Conservation (phyloP, 2,888 invertebrate genomes). For the Trisateles emortualis region DNA sequence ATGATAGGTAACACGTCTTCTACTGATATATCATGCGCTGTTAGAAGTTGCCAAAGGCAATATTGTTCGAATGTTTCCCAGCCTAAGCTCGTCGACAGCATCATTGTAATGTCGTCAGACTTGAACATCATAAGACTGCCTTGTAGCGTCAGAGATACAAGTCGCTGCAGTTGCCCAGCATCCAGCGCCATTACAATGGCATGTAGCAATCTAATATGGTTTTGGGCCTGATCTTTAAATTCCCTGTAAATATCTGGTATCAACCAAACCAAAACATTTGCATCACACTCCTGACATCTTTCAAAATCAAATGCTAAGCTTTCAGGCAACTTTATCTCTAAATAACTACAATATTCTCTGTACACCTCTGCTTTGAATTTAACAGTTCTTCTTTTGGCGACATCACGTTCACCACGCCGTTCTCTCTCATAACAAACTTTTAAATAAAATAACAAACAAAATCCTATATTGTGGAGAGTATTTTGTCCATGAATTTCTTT, state of each 20-base stretch:
- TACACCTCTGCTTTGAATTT: constrained; percentile 95
- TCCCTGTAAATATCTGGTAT: constrained; percentile 97
- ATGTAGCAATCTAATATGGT: constrained; percentile 95
- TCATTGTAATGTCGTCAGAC: constrained; percentile 90
- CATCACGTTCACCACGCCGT: constrained; percentile 78
- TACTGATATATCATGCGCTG: constrained; percentile 97
- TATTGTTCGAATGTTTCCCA: constrained; percentile 99
- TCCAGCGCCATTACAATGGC: constrained; percentile 97
- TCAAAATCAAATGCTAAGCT: constrained; percentile 94
- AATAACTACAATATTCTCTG: constrained; percentile 94
- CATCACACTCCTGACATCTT: constrained; percentile 95
- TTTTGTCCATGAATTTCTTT: constrained; percentile 91
- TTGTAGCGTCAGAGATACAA: constrained; percentile 96
- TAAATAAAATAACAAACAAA: constrained; percentile 95
- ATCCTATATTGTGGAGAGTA: constrained; percentile 92
- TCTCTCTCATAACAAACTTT: constrained; percentile 90
- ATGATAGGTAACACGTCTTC: constrained; percentile 93
- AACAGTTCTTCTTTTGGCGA: constrained; percentile 84
- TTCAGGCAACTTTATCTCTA: constrained; percentile 91
- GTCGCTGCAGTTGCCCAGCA: constrained; percentile 94
- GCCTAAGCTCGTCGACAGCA: constrained; percentile 93
- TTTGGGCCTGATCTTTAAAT: constrained; percentile 95
- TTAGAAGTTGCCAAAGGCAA: constrained; percentile 98
- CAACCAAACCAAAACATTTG: constrained; percentile 95
- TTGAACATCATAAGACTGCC: constrained; percentile 95